Percentiles rank a stretch among this genome's conserved stretches.
phyloP scores from a whole-genome alignment of 2,797 vertebrate species.

The Phrynocephalus vlangalii region DNA sequence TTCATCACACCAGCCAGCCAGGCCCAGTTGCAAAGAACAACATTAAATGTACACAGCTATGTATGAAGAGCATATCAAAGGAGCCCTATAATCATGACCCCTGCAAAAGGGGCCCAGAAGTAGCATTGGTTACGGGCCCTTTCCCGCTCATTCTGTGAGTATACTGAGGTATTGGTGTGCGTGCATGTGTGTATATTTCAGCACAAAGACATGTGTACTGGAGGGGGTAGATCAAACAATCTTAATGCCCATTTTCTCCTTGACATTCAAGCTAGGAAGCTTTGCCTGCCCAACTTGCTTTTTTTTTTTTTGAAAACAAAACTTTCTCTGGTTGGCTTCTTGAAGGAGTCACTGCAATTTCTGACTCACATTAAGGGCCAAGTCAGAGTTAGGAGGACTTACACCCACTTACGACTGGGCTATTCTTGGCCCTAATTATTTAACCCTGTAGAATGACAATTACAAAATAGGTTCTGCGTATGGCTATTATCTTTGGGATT shows the following conservation, averaged over 20 bases:
- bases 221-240: neutral
- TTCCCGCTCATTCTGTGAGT: neutral
- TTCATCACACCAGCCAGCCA: neutral
- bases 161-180: neutral
- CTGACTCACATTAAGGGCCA: conserved; percentile 55
- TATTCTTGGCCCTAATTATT: conserved; percentile 25
- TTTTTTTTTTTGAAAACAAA: neutral
- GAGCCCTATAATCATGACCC: neutral
- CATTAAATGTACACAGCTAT: too few relatives aligned
- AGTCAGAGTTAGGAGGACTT: conserved; percentile 17
- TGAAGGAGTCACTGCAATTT: conserved; percentile 59
- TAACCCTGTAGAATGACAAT: conserved; percentile 69
- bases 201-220: too few relatives aligned
- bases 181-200: too few relatives aligned
- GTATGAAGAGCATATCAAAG: neutral
- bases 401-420: conserved; percentile 16
- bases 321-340: neutral
- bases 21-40: neutral
- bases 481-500: conserved; percentile 72
- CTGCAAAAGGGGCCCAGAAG: neutral
- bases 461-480: conserved; percentile 64
- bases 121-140: too few relatives aligned
- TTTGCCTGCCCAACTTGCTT: neutral
- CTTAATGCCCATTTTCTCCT: neutral
- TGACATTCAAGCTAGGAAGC: neutral